phyloP scores from a whole-genome alignment of 2,888 invertebrate genomes.

The Spicauda simplicius region DNA sequence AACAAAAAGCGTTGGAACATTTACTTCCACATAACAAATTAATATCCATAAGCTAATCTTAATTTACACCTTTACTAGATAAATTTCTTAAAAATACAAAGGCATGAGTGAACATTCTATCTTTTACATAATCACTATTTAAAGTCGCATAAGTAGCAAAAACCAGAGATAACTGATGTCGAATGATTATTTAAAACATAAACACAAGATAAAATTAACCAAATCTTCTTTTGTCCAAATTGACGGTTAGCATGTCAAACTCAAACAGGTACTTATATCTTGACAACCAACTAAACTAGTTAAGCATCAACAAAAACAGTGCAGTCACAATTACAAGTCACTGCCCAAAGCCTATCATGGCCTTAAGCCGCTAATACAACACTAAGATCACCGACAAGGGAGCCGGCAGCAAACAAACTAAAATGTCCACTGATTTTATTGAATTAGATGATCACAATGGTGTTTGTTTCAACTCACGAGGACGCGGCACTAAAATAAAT shows the following conservation, averaged over 20 bases:
- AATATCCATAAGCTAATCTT: too few relatives aligned
- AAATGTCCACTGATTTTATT: conserved; percentile 82
- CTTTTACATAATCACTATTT: too few relatives aligned
- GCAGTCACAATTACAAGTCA: conserved; percentile 53
- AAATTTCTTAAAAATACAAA: too few relatives aligned
- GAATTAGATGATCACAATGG: conserved; percentile 83
- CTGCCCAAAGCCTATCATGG: conserved; percentile 62
- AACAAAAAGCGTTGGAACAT: too few relatives aligned
- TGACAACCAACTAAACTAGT: conserved; percentile 10
- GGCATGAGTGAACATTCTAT: too few relatives aligned
- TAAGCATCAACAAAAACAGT: conserved; percentile 48
- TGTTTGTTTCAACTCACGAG: conserved; percentile 34
- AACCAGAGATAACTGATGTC: too few relatives aligned
- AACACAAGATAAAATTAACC: conserved; percentile 3
- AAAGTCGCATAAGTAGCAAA: too few relatives aligned
- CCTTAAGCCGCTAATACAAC: conserved; percentile 70
- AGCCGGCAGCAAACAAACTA: conserved; percentile 74
- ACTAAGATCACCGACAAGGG: conserved; percentile 72
- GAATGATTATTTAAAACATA: neutral
- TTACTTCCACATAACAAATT: too few relatives aligned
- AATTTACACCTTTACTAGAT: too few relatives aligned
- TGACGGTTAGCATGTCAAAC: conserved; percentile 3
- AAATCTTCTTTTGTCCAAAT: neutral
- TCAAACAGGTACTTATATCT: conserved; percentile 10
- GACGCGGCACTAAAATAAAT: neutral